Conservation (phyloP, 2,888 invertebrate species). For the Petrolisthes manimaculis region DNA sequence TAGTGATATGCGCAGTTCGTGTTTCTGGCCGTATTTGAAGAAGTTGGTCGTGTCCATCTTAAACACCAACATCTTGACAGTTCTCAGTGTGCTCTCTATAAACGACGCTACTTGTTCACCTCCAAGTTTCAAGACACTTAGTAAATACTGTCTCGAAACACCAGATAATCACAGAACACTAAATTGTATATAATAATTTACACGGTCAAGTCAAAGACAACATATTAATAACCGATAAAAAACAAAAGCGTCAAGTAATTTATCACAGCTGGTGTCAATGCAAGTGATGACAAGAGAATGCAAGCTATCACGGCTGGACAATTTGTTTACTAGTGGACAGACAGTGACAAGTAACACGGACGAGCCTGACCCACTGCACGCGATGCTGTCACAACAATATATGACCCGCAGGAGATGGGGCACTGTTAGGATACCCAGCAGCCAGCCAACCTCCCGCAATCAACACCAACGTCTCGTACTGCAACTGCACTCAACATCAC, state of each 20-base stretch:
- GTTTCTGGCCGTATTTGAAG: constrained; percentile 60
- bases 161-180: no score
- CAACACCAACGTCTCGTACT: background rate
- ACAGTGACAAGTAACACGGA: background rate
- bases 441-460: no score
- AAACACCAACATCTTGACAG: constrained; percentile 56
- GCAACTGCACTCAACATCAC: background rate
- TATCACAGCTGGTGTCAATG: background rate
- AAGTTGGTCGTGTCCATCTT: constrained; percentile 61
- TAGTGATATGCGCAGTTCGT: constrained; percentile 51
- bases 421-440: constrained; percentile 12
- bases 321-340: background rate
- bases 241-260: no score
- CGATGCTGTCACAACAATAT: background rate
- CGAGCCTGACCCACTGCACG: background rate
- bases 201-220: no score
- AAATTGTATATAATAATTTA: no score
- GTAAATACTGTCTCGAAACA: no score
- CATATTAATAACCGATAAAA: background rate
- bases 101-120: no score
- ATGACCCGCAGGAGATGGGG: constrained; percentile 1
- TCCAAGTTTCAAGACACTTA: no score
- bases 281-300: no score
- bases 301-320: no score
- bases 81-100: no score